Percentiles rank a stretch among this genome's conserved stretches.
Evolutionary conservation across 2,888 invertebrate species (phyloP).

Genomic region (Schizaphis graminum): DNA sequence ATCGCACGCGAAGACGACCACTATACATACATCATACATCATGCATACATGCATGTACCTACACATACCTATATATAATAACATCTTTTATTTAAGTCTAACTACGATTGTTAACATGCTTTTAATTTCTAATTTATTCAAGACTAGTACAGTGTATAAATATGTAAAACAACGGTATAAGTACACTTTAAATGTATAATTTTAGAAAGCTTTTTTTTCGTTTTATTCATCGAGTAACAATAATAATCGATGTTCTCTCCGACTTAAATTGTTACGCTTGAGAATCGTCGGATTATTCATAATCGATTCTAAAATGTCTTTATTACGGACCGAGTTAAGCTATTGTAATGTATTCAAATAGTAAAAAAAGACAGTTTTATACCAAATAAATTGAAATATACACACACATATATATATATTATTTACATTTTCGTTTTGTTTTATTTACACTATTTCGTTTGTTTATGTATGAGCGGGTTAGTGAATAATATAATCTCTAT

Average conservation of each 20-base stretch:
- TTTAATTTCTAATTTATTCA: conserved; percentile 58
- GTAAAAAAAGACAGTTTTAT: not conserved
- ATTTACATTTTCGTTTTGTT: not conserved
- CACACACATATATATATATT: not conserved
- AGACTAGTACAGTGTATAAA: conserved; percentile 7
- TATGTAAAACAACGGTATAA: conserved; percentile 40
- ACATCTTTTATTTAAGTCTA: not conserved
- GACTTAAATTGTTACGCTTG: not conserved
- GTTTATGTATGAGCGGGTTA: not conserved
- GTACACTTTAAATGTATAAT: conserved; percentile 18
- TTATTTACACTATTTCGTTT: conserved; percentile 25
- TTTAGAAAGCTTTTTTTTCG: conserved; percentile 38
- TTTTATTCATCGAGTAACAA: conserved; percentile 11
- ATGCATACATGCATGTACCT: not conserved
- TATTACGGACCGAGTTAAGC: not conserved
- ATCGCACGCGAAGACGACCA: not conserved
- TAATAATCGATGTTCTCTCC: not conserved
- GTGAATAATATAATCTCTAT: not conserved
- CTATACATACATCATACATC: not conserved
- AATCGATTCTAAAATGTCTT: conserved; percentile 29
- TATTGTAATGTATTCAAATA: conserved; percentile 10
- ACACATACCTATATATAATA: not conserved
- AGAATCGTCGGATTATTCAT: conserved; percentile 41
- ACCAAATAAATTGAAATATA: not conserved
- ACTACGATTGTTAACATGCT: conserved; percentile 30